Base-by-base conservation (phyloP, 2,113 vertebrate species). In the Neodontobutis hainanensis region DNA sequence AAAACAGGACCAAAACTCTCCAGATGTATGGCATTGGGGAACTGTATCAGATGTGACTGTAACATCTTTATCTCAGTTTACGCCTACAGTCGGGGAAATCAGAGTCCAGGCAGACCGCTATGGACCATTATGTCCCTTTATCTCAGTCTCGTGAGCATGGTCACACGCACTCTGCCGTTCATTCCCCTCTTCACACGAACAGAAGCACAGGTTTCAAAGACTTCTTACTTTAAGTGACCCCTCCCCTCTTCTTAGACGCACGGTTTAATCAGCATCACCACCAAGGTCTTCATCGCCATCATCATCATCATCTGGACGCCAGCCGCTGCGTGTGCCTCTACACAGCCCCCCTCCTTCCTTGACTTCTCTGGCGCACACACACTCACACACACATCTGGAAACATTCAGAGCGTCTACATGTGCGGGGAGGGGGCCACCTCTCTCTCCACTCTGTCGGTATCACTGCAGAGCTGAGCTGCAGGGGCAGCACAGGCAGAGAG, bases 371-470 rank as follows among this genome's bases (percentile, higher is more conserved):
- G 16, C 71, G 62, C 57, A 62, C 57, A 52, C 70, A 66, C 64
- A 65, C 73, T 70, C 77, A 75, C 71, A 74, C 85, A 75, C 89
- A 93, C 93, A 94, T 93, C 93, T 94, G 93, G 93, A 94, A 93
- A 88, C 91, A 93, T 92, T 94, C 92, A 93, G 82, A 72, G 87
- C 85, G 89, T 92, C 90, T 92, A 89, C 88, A 90, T 79, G 82
- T 71, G 82, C 69, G 45, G 50, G 77, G 78, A 80, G 60, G 79
- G 80, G 83, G 83, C 49, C 43, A 61, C 40, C 67, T 38, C 68
- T 43, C 68, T 50, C 53, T 49, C 64, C 75, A 59, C 80, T 82
- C 74, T 76, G 66, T 75, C 73, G 5, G 82, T 87, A 85, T 88
- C 86, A 91, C 89, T 89, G 89, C 89, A 89, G 89, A 91, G 88